Conservation (phyloP, 2,888 invertebrate species). For the Chloroclystis v-ata region DNA sequence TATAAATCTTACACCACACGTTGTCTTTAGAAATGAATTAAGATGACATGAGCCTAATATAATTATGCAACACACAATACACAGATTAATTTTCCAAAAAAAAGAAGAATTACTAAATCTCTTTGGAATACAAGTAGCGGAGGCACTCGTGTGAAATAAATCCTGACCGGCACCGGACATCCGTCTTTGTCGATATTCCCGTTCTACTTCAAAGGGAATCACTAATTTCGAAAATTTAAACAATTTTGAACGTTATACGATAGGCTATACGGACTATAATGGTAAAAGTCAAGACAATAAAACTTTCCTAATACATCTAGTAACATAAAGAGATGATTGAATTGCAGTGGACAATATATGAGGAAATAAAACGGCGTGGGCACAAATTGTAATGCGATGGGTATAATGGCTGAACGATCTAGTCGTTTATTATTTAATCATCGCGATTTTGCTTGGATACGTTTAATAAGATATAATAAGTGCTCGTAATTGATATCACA, state of each 20-base stretch:
- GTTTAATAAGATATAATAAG: constrained; percentile 24
- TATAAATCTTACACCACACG: constrained; percentile 25
- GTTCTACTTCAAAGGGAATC: constrained; percentile 74
- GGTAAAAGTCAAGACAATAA: constrained; percentile 35
- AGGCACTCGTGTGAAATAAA: constrained; percentile 72
- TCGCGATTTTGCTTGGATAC: constrained; percentile 27
- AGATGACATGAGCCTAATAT: constrained; percentile 3
- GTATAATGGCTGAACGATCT: constrained; percentile 23
- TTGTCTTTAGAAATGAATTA: constrained; percentile 3
- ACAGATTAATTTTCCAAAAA: constrained; percentile 21
- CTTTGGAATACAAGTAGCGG: constrained; percentile 44
- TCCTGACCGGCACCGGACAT: constrained; percentile 78
- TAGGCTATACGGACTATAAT: constrained; percentile 34
- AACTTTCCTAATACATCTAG: constrained; percentile 63
- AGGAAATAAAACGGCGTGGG: constrained; percentile 52
- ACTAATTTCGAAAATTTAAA: constrained; percentile 43
- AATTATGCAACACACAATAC: constrained; percentile 23
- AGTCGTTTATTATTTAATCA: constrained; percentile 21
- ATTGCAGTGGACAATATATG: constrained; percentile 62
- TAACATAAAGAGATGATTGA: constrained; percentile 63
- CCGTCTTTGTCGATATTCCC: constrained; percentile 77
- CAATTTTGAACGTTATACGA: constrained; percentile 58
- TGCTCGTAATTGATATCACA: neutral
- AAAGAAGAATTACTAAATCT: constrained; percentile 33
- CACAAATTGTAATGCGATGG: constrained; percentile 46